Percentiles rank a stretch among this genome's conserved stretches.
These are phyloP conservation scores for Caenorhabditis briggsae DNA, from an alignment of 1,140 invertebrate species.

Conservation along the genomic window DNA sequence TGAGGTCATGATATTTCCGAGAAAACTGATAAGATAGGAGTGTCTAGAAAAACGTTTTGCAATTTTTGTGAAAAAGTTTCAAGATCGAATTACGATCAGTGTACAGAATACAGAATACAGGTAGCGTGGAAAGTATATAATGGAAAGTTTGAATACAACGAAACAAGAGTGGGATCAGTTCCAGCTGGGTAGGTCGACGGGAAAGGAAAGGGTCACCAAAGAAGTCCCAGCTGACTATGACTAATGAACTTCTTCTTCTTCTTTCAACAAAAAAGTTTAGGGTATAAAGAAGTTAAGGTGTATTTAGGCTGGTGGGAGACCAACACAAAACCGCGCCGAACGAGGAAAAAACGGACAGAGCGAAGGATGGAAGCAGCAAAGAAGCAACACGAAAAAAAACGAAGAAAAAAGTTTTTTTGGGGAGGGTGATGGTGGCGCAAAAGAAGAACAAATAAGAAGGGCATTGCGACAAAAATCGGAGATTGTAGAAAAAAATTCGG, in stretches of 20 bases:
- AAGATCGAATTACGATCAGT: no score
- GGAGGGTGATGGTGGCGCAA: not conserved
- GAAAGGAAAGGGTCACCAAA: not conserved
- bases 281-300: not conserved
- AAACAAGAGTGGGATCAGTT: not conserved
- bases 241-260: not conserved
- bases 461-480: slow-evolving; percentile 46
- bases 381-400: not conserved
- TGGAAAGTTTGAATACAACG: not conserved
- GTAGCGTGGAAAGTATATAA: not conserved
- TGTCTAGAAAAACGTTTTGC: no score
- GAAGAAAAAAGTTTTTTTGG: not conserved
- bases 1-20: not conserved
- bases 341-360: not conserved
- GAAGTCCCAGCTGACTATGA: not conserved
- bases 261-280: not conserved
- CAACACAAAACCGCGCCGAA: slow-evolving; percentile 9
- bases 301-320: not conserved
- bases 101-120: no score
- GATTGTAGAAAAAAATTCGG: not conserved
- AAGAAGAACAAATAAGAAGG: slow-evolving; percentile 46
- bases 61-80: no score
- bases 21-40: no score
- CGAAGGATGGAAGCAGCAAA: not conserved
- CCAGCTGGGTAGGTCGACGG: not conserved